Conservation (phyloP, 2,888 invertebrate species). For the Drosophila kambysellisi region DNA sequence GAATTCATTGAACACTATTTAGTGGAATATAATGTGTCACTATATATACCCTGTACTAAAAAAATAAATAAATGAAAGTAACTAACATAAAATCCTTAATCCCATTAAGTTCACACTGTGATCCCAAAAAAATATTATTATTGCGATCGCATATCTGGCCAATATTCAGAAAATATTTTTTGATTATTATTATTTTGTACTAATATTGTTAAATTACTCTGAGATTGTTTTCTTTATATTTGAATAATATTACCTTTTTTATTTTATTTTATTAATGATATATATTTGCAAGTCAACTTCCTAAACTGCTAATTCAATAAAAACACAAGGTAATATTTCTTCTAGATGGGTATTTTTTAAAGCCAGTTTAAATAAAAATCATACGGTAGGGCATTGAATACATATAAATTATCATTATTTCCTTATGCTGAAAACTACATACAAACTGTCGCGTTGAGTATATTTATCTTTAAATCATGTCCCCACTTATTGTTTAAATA, state of each 20-base stretch:
- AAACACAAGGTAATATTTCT: not conserved
- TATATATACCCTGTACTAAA: not conserved
- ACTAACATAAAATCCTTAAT: not conserved
- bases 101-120: not conserved
- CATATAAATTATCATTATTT: not conserved
- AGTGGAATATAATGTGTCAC: not conserved
- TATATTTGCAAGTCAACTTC: not conserved
- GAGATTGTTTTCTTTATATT: not conserved
- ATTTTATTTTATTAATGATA: not conserved
- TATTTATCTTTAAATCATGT: not conserved
- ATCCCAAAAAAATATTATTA: not conserved
- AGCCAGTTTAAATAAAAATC: not conserved
- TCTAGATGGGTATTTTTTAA: not conserved
- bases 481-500: conserved; percentile 34
- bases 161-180: not conserved
- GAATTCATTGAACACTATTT: not conserved
- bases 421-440: not conserved
- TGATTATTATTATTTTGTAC: not conserved
- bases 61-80: not conserved
- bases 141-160: not conserved
- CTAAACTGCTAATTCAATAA: not conserved
- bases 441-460: not conserved
- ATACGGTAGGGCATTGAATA: not conserved
- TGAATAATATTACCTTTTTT: not conserved
- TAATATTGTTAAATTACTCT: not conserved